Evolutionary conservation across 2,888 invertebrate genomes (phyloP).

Genomic region (Nasonia oneida): DNA sequence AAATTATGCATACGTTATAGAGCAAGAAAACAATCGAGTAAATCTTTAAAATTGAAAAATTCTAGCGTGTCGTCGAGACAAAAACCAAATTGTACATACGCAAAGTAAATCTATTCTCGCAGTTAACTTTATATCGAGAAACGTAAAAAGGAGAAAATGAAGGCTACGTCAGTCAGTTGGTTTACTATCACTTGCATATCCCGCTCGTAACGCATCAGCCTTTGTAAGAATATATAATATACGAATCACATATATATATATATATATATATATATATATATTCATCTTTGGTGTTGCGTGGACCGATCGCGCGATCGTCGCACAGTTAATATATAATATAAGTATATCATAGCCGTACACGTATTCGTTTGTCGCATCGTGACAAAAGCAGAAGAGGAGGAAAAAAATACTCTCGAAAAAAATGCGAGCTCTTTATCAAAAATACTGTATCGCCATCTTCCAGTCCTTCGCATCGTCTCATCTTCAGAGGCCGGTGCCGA

Average conservation of each 20-base stretch:
- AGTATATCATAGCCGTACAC: neutral
- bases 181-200: slow-evolving; percentile 17
- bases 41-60: neutral
- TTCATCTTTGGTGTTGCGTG: neutral
- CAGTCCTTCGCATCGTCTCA: neutral
- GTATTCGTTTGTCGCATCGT: neutral
- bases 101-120: neutral
- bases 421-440: slow-evolving; percentile 47
- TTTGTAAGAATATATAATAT: slow-evolving; percentile 7
- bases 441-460: slow-evolving; percentile 24
- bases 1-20: neutral
- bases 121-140: neutral
- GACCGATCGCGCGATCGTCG: neutral
- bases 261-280: neutral
- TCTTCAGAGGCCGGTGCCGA: slow-evolving; percentile 62
- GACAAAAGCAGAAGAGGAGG: neutral
- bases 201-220: neutral
- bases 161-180: slow-evolving; percentile 21
- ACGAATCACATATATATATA: neutral
- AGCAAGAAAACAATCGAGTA: neutral
- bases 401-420: slow-evolving; percentile 22
- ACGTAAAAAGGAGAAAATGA: neutral
- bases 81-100: neutral
- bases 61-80: neutral
- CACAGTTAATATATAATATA: neutral